phyloP scores from a whole-genome alignment of 1,140 invertebrate genomes.

The Drosophila sproati region DNA sequence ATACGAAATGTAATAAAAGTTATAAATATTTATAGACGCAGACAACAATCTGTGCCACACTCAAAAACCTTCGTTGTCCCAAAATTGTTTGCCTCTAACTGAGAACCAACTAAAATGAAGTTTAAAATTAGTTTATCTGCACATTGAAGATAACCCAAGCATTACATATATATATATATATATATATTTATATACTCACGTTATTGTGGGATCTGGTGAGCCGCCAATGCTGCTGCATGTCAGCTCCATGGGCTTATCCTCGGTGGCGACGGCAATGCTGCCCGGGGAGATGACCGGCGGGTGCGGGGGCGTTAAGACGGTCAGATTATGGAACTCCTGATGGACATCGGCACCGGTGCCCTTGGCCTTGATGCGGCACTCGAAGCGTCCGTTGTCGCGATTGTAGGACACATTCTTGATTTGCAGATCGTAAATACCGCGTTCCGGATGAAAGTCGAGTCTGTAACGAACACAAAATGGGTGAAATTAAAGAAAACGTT shows the following conservation, averaged over 20 bases:
- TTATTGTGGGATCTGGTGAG: conserved; percentile 94
- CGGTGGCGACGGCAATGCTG: conserved; percentile 89
- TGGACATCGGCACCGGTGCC: conserved; percentile 93
- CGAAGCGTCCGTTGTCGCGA: conserved; percentile 95
- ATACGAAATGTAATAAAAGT: too few species aligned
- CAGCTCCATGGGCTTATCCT: conserved; percentile 91
- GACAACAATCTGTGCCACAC: too few species aligned
- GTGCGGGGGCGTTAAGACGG: conserved; percentile 93
- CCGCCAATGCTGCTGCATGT: conserved; percentile 94
- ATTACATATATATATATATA: background rate
- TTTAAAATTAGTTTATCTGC: too few species aligned
- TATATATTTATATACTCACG: conserved; percentile 85
- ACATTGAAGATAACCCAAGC: too few species aligned
- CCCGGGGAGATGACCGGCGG: conserved; percentile 91
- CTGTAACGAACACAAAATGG: conserved; percentile 84
- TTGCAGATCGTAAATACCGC: conserved; percentile 94
- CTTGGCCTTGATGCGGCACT: conserved; percentile 93
- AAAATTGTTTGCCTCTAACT: too few species aligned
- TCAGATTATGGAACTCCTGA: conserved; percentile 92
- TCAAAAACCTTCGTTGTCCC: too few species aligned
- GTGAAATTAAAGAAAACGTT: background rate
- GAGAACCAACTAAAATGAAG: too few species aligned
- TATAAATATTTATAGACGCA: too few species aligned
- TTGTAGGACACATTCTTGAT: conserved; percentile 95
- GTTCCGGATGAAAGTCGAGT: conserved; percentile 90